Evolutionary conservation across 2,888 invertebrate genomes (phyloP), one percentile per base, ranked within the genome.

Genomic region (Oscheius sp.): DNA sequence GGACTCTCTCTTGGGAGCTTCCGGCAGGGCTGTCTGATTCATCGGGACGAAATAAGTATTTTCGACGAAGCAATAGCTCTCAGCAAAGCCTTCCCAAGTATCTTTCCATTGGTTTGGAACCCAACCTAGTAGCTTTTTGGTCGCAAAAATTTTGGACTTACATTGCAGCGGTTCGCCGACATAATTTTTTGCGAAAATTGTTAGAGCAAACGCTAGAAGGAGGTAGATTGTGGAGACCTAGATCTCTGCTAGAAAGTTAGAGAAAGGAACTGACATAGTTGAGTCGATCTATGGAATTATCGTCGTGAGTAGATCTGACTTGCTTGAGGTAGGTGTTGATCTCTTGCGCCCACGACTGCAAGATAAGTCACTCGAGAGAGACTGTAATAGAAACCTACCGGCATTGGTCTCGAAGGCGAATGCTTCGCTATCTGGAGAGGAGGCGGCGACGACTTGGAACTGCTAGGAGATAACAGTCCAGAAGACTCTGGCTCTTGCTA

Each of bases 41-140:
- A 76, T 73, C 39, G 80, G 74, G 29, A 83, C 76, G 55, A 80
- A 85, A 72, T 89, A 89, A 6, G 89, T 89, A 82, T 88, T 89
- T 66, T 88, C 88, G 45, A 89, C 87, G 87, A 89, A 88, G 82
- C 89, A 89, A 65, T 89, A 89, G 78, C 88, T 87, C 75, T 89
- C 88, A 34, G 88, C 87, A 81, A 88, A 89, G 61, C 87, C 86
- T 72, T 88, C 88, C 87, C 89, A 89, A 52, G 87, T 87, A 15
- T 66, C 78, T 33, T 64, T 82, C 74, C 80, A 85, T 65, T 85
- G 80, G 27, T 76, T 77, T 5, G 81, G 82, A 0, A 77, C 72
- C 84, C 84, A 89, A 78, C 88, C 89, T 73, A 88, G 88, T 45
- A 88, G 87, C 3, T 88, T 88, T 71, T 89, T 88, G n/a, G 88